Percentiles rank a stretch among this genome's conserved stretches.
phyloP scores from a whole-genome alignment of 2,797 vertebrate genomes.

The Dendrocincla fuliginosa region DNA sequence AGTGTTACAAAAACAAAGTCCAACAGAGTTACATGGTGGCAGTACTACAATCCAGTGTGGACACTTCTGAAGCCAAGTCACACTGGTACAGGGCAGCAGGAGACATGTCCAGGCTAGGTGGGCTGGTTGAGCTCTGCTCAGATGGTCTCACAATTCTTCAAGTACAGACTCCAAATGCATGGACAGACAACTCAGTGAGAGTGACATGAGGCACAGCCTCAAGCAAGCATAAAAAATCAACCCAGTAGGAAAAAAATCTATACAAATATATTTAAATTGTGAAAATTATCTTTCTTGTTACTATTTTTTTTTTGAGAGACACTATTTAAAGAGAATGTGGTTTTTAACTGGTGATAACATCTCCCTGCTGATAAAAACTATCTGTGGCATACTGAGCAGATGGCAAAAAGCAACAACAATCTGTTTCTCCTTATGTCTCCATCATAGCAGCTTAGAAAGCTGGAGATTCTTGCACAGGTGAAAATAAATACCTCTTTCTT shows the following conservation, averaged over 20 bases:
- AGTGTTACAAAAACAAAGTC: neutral
- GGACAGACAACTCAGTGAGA: neutral
- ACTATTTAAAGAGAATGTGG: neutral
- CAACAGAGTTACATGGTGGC: neutral
- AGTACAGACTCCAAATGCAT: neutral
- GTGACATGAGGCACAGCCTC: neutral
- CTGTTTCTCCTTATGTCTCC: neutral
- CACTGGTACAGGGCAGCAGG: neutral
- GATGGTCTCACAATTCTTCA: neutral
- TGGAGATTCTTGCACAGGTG: neutral
- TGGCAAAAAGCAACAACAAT: neutral
- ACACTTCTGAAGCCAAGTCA: neutral
- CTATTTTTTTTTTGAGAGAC: neutral
- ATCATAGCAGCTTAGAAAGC: neutral
- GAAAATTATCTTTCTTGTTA: neutral
- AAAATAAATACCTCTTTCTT: neutral
- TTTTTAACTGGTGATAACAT: conserved; percentile 29
- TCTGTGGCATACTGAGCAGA: neutral
- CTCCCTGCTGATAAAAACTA: neutral
- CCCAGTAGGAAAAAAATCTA: neutral
- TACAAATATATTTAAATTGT: neutral
- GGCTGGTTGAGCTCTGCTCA: neutral
- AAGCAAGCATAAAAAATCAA: neutral
- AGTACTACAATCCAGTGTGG: neutral
- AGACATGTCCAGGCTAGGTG: neutral